Percentiles rank a stretch among this genome's conserved stretches.
phyloP scores from a whole-genome alignment of 2,113 vertebrate species.

The Chaetodon trifascialis region DNA sequence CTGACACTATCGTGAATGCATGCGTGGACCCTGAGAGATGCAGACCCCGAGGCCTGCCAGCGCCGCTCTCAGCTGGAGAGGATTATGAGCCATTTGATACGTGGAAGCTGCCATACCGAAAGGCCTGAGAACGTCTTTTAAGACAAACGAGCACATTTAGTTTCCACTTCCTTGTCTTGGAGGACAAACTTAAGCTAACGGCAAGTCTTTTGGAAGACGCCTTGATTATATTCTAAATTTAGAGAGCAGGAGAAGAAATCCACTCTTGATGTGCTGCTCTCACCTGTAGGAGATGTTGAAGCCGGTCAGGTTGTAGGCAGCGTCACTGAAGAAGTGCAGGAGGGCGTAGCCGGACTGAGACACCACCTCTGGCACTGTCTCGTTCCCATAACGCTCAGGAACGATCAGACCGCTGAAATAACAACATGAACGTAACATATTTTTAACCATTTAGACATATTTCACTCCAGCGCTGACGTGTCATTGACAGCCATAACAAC shows the following conservation, averaged over 20 bases:
- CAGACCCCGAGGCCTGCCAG: background rate
- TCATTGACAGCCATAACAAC: no score
- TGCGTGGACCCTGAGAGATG: conserved; percentile 3
- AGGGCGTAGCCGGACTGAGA: conserved; percentile 92
- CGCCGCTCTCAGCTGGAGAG: background rate
- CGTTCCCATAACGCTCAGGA: conserved; percentile 93
- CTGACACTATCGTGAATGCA: background rate
- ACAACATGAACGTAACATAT: background rate
- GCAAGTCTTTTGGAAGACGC: background rate
- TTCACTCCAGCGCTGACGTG: background rate
- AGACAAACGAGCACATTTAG: background rate
- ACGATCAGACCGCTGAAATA: conserved; percentile 93
- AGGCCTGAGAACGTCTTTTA: background rate
- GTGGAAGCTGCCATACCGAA: background rate
- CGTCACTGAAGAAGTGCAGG: conserved; percentile 98
- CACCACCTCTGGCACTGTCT: conserved; percentile 94
- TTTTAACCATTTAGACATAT: background rate
- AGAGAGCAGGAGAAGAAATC: background rate
- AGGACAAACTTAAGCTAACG: no score
- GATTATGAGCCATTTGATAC: background rate
- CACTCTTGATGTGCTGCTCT: background rate
- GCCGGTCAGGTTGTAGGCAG: conserved; percentile 98
- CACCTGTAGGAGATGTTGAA: conserved; percentile 97
- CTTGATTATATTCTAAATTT: background rate
- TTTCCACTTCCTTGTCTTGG: no score